Evolutionary conservation across 2,888 invertebrate genomes (phyloP), one percentile per base, ranked within the genome.

Genomic region (Eupithecia centaureata): DNA sequence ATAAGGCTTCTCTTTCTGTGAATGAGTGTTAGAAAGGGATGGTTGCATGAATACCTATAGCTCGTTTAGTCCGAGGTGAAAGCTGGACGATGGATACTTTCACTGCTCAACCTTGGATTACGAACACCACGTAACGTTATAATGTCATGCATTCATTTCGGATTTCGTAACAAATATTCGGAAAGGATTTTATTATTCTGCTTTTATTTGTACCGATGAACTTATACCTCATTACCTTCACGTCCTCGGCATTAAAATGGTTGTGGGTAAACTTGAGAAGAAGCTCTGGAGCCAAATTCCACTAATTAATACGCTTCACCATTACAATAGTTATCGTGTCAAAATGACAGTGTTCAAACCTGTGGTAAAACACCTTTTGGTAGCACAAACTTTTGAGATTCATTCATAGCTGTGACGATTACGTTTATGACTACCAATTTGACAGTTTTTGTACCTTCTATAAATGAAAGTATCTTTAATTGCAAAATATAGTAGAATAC

Each of bases 81-180:
- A 87, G 88, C 74, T 70, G 76, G 74, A 67, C 80, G 82, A 79
- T 80, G 79, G 79, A 78, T 84, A 89, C 89, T 89, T 89, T 89
- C 89, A 86, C 88, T 87, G 58, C 15, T 47, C 82, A 87, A 87
- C 88, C 89, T 89, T 89, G 88, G 85, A 80, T 88, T 86, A 87
- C 85, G 82, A 71, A 61, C 75, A 69, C 68, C 78, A 86, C 86
- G 87, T 86, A 85, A 87, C 79, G 81, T 82, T 84, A 83, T 81
- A 80, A 81, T 82, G 78, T 81, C 77, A 71, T 74, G 79, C 71
- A 75, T 77, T 77, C 74, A 74, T 75, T 77, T 72, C 71, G 68
- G 67, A 76, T 82, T 78, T 79, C 78, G 77, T 81, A 82, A 82
- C 75, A 38, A 71, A 73, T 51, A 63, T 76, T 70, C 32, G 57